Evolutionary conservation across 2,888 invertebrate species (phyloP).

Genomic region (Dendrolimus pini): DNA sequence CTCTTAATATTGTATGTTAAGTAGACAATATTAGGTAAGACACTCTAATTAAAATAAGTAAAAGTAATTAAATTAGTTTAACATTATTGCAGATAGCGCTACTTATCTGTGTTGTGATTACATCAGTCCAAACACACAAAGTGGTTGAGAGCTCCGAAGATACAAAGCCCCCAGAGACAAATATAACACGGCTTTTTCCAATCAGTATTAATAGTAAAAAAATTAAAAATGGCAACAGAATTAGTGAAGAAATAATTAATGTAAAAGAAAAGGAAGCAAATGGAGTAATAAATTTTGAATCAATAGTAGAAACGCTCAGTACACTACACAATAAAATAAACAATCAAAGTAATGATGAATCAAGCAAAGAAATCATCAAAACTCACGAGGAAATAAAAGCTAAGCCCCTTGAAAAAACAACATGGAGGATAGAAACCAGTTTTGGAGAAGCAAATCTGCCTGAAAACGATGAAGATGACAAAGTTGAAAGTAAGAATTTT

Average conservation of each 20-base stretch:
- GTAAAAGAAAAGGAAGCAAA: slow-evolving; percentile 1
- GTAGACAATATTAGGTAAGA: too few species aligned
- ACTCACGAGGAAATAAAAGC: slow-evolving; percentile 4
- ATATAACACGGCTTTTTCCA: slow-evolving; percentile 52
- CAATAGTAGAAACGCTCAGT: too few species aligned
- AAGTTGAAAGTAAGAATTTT: slow-evolving; percentile 32
- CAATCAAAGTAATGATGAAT: not conserved
- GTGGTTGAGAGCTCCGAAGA: slow-evolving; percentile 32
- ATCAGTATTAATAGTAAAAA: slow-evolving; percentile 21
- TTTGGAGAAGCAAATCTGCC: slow-evolving; percentile 31
- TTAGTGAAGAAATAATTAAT: slow-evolving; percentile 6
- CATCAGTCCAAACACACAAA: slow-evolving; percentile 14
- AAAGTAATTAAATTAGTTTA: too few species aligned
- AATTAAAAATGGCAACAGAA: slow-evolving; percentile 13
- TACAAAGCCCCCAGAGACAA: slow-evolving; percentile 21
- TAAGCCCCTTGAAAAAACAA: slow-evolving; percentile 15
- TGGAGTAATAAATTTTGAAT: too few species aligned
- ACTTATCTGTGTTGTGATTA: not conserved
- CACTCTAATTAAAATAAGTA: too few species aligned
- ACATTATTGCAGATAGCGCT: not conserved
- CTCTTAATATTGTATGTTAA: too few species aligned
- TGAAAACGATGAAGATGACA: slow-evolving; percentile 9
- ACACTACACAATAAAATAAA: too few species aligned
- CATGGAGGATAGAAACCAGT: slow-evolving; percentile 46
- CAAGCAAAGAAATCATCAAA: slow-evolving; percentile 9